Evolutionary conservation across 2,797 vertebrate species (phyloP).

Genomic region (Microctenopoma lineatum): DNA sequence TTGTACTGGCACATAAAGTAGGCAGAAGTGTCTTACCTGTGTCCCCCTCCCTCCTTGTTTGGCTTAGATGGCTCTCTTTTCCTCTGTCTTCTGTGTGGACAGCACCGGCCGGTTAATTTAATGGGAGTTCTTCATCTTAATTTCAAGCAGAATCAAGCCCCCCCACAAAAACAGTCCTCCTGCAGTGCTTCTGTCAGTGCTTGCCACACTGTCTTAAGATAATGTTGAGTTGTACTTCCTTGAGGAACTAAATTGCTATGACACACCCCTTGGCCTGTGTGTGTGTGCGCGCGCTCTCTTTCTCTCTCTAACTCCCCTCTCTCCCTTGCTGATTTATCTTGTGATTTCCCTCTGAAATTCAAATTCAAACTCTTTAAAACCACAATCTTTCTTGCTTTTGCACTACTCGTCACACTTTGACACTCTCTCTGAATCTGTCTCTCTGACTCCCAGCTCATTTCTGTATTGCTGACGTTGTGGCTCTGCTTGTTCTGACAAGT

Average conservation of each 20-base stretch:
- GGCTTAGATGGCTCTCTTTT: constrained; percentile 55
- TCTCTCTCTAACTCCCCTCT: constrained; percentile 48
- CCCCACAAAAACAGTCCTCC: constrained; percentile 41
- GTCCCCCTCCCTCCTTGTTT: constrained; percentile 74
- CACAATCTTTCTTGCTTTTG: constrained; percentile 4
- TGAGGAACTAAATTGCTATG: constrained; percentile 87
- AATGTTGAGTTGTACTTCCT: constrained; percentile 87
- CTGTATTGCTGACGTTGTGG: constrained; percentile 78
- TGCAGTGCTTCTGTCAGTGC: constrained; percentile 59
- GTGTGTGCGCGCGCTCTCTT: constrained; percentile 36
- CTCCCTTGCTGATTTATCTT: constrained; percentile 33
- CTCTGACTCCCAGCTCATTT: constrained; percentile 31
- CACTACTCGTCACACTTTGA: constrained; percentile 20
- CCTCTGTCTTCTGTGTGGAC: constrained; percentile 63
- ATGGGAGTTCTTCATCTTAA: constrained; percentile 62
- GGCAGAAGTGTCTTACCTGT: constrained; percentile 78
- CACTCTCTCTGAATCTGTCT: constrained; percentile 26
- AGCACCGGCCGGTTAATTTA: constrained; percentile 63
- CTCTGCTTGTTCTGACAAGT: constrained; percentile 85
- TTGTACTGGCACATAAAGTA: constrained; percentile 17
- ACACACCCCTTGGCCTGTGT: constrained; percentile 81
- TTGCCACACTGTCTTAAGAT: constrained; percentile 78
- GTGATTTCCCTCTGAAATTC: constrained; percentile 58
- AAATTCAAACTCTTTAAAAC: constrained; percentile 51
- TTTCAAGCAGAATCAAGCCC: constrained; percentile 22